Evolutionary conservation across 2,888 invertebrate genomes (phyloP), one percentile per base, ranked within the genome.

Genomic region (Leptarthrus brevirostris): DNA sequence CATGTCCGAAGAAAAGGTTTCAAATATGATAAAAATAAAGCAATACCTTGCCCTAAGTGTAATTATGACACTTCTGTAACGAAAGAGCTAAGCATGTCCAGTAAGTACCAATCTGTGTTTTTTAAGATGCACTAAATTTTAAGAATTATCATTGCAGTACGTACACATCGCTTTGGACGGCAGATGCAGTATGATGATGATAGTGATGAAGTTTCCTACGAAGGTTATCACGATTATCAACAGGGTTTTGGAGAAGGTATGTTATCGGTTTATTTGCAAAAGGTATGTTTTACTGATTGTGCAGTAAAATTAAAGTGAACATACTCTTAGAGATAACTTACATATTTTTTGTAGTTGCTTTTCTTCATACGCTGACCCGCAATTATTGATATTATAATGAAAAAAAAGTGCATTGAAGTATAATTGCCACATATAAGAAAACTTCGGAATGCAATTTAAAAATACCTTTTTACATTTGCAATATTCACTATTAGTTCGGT

Each of bases 31-130:
- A 93, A 93, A 81, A 93, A 93, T 79, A 92, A 92, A 81, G 86
- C 90, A 4, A 90, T 94, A 81, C 97, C 97, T 12, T 98, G 97
- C 82, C 97, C 98, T 26, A 96, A 96, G 86, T 98, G 97, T 87
- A 90, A 92, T 77, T 96, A 92, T 85, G 93, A 95, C 74, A 96
- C 97, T n/a, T 92, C 93, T 10, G 91, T 95, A 83, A 97, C 97
- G 1, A 93, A 95, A 82, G 96, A 97, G 83, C 90, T 98, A 81
- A 94, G 94, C 88, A 96, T 98, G 93, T 97, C 97, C 44, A 95
- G 96, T 91, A 86, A 88, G 91, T 87, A 14, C 44, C 6, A 2
- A 36, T 36, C 20, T 36, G 6, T 18, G 30, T 6, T 30, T 30
- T 30, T 30, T 30, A n/a, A n/a, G n/a, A n/a, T 30, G 4, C 30